phyloP scores from a whole-genome alignment of 2,888 invertebrate genomes.

The Caenorhabditis wallacei region DNA sequence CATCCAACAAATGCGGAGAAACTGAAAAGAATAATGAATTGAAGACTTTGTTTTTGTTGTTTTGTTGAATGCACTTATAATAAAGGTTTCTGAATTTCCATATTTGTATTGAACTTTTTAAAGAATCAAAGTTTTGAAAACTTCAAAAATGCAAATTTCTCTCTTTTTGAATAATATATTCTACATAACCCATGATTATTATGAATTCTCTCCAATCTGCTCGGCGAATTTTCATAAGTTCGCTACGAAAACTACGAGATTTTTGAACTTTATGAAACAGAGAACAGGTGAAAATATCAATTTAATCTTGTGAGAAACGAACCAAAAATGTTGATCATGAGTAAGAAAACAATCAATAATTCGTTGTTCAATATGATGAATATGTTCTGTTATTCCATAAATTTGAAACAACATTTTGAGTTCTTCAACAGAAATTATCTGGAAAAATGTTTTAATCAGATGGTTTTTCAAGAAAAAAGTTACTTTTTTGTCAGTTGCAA shows the following conservation, averaged over 20 bases:
- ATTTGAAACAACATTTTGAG: conserved; percentile 63
- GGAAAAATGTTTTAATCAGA: not conserved
- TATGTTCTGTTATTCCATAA: conserved; percentile 59
- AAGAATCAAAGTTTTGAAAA: not conserved
- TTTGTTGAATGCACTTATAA: no score
- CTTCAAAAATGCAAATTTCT: not conserved
- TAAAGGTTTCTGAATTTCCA: not conserved
- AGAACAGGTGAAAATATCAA: conserved; percentile 12
- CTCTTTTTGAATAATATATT: no score
- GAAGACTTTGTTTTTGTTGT: no score
- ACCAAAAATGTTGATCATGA: conserved; percentile 65
- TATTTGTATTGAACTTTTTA: not conserved
- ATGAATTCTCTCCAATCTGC: not conserved
- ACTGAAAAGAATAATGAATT: conserved; percentile 32
- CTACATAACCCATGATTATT: conserved; percentile 1
- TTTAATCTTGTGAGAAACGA: conserved; percentile 14
- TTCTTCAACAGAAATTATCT: conserved; percentile 59
- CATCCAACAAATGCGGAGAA: conserved; percentile 62
- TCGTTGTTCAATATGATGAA: conserved; percentile 55
- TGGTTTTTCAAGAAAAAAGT: not conserved
- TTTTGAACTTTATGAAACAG: conserved; percentile 24
- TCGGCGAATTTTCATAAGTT: conserved; percentile 9
- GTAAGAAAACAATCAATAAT: conserved; percentile 66
- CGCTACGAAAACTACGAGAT: not conserved
- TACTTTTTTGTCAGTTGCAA: conserved; percentile 62